phyloP scores from a whole-genome alignment of 2,888 invertebrate genomes.

The Dolomedes plantarius region DNA sequence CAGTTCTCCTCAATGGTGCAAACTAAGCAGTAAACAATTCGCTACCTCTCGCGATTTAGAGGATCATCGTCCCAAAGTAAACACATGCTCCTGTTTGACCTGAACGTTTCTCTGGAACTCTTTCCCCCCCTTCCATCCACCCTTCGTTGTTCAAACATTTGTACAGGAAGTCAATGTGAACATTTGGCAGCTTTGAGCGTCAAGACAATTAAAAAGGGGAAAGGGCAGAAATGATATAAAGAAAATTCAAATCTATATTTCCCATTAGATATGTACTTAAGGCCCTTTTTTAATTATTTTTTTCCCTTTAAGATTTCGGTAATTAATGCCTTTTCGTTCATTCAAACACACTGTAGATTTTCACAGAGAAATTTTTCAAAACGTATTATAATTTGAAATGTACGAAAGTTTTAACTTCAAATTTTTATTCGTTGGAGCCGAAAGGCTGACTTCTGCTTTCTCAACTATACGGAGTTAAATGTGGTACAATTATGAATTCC shows the following conservation, averaged over 20 bases:
- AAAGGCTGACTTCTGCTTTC: no score
- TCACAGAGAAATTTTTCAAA: no score
- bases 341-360: no score
- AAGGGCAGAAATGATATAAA: slow-evolving; percentile 6
- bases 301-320: no score
- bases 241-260: not conserved
- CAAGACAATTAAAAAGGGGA: not conserved
- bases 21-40: not conserved
- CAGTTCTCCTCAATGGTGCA: not conserved
- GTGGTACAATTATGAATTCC: no score
- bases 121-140: not conserved
- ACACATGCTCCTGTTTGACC: slow-evolving; percentile 30
- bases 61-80: slow-evolving; percentile 41
- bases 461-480: no score
- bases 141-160: slow-evolving; percentile 54
- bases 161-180: slow-evolving; percentile 27
- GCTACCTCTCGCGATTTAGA: not conserved
- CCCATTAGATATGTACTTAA: no score
- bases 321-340: no score
- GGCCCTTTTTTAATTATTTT: no score
- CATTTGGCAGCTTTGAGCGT: slow-evolving; percentile 2
- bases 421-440: no score
- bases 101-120: not conserved
- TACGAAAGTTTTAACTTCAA: no score
- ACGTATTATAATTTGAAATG: no score